phyloP scores from a whole-genome alignment of 2,113 vertebrate genomes.

The Lampris incognitus region DNA sequence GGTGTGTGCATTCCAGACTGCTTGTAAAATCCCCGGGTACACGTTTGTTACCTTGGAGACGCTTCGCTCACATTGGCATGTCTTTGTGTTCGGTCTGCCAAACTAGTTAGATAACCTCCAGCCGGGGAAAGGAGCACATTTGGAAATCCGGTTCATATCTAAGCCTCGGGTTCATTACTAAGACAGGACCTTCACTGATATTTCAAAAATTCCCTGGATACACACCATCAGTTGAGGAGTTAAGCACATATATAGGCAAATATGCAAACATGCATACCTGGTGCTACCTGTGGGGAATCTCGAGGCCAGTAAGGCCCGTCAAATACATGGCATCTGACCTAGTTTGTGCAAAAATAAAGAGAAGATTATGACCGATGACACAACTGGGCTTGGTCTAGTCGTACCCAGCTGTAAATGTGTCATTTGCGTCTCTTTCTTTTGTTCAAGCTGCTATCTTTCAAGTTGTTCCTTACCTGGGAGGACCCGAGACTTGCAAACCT shows the following conservation, averaged over 20 bases:
- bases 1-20: not conserved
- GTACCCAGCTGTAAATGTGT: not conserved
- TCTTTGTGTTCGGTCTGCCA: constrained; percentile 2
- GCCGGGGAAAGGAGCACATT: constrained; percentile 4
- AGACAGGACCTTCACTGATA: constrained; percentile 36
- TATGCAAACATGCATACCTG: constrained; percentile 4
- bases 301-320: not conserved
- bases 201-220: constrained; percentile 54
- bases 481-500: not conserved
- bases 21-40: not conserved
- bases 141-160: constrained; percentile 10
- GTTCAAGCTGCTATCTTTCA: not conserved
- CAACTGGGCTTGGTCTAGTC: not conserved
- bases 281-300: not conserved
- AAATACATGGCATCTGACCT: constrained; percentile 18
- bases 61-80: not conserved
- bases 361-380: not conserved
- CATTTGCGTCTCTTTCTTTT: not conserved
- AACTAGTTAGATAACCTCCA: constrained; percentile 7
- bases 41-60: not conserved
- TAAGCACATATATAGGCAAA: constrained; percentile 21
- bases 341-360: not conserved
- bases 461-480: not conserved
- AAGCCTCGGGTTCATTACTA: not conserved
- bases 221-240: constrained; percentile 51